A percentile compares a stretch with the other conserved stretches of the same genome.
phyloP scores from a whole-genome alignment of 2,888 invertebrate genomes.

The Hybos culiciformis region DNA sequence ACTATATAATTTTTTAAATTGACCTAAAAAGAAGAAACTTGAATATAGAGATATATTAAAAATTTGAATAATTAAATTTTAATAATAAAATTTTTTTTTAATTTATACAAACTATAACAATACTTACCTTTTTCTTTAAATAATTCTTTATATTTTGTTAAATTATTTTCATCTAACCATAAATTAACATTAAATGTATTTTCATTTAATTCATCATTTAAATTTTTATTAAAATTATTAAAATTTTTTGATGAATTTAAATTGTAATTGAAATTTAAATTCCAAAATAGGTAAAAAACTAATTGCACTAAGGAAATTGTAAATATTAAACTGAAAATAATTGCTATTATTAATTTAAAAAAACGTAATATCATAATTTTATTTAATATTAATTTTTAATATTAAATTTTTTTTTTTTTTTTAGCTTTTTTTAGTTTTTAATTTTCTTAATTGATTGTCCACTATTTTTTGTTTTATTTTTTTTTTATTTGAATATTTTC shows the following conservation, averaged over 20 bases:
- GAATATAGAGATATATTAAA: no score
- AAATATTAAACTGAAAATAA: slow-evolving; percentile 39
- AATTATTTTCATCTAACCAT: slow-evolving; percentile 62
- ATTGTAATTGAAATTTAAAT: slow-evolving; percentile 21
- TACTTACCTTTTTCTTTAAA: slow-evolving; percentile 60
- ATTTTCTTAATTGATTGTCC: not conserved
- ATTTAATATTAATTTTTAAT: not conserved
- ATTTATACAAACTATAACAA: not conserved
- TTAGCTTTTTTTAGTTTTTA: not conserved
- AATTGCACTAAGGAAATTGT: slow-evolving; percentile 37
- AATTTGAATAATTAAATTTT: no score
- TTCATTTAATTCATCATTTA: slow-evolving; percentile 32
- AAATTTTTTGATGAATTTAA: not conserved
- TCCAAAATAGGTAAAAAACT: slow-evolving; percentile 36
- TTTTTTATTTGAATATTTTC: no score
- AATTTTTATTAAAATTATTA: slow-evolving; percentile 8
- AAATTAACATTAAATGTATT: slow-evolving; percentile 50
- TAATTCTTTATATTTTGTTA: slow-evolving; percentile 52
- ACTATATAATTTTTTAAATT: no score
- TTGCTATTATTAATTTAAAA: slow-evolving; percentile 36
- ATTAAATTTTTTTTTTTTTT: not conserved
- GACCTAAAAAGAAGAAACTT: no score
- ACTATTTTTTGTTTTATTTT: no score
- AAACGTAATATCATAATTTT: slow-evolving; percentile 15
- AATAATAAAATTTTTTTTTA: not conserved